These are phyloP conservation scores for Zenarchopterus dispar DNA, from an alignment of 2,797 vertebrate species.

Conservation along the genomic window DNA sequence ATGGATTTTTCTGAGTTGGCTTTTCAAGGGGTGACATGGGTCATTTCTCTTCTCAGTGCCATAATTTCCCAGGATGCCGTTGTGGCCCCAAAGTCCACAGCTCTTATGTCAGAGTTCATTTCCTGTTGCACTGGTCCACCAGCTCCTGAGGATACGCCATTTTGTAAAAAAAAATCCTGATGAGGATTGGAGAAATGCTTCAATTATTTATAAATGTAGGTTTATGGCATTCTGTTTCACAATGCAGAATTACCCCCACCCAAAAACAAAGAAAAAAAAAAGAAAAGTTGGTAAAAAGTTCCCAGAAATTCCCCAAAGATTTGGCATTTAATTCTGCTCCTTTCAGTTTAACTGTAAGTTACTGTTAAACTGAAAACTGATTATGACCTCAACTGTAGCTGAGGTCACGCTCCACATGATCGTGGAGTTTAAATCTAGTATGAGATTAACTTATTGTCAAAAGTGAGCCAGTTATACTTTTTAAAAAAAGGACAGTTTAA, in stretches of 20 bases:
- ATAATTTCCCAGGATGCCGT: conserved; percentile 80
- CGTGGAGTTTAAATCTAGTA: conserved; percentile 12
- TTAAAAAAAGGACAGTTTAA: neutral
- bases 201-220: neutral
- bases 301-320: conserved; percentile 12
- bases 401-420: conserved; percentile 8
- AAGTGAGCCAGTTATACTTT: neutral
- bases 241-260: neutral
- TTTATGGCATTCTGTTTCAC: conserved; percentile 8
- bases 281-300: neutral
- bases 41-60: conserved; percentile 70
- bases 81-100: conserved; percentile 73
- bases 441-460: neutral
- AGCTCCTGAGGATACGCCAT: conserved; percentile 76
- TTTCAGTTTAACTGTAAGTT: conserved; percentile 16
- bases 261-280: too few species aligned
- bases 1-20: conserved; percentile 40
- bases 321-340: neutral
- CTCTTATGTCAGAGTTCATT: conserved; percentile 82
- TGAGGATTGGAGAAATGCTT: conserved; percentile 39
- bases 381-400: neutral
- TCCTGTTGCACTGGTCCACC: conserved; percentile 72
- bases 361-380: too few species aligned
- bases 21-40: conserved; percentile 53
- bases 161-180: conserved; percentile 65